Percentiles rank a stretch among this genome's conserved stretches.
phyloP scores from a whole-genome alignment of 2,113 vertebrate genomes.

The Ranitomeya imitator region DNA sequence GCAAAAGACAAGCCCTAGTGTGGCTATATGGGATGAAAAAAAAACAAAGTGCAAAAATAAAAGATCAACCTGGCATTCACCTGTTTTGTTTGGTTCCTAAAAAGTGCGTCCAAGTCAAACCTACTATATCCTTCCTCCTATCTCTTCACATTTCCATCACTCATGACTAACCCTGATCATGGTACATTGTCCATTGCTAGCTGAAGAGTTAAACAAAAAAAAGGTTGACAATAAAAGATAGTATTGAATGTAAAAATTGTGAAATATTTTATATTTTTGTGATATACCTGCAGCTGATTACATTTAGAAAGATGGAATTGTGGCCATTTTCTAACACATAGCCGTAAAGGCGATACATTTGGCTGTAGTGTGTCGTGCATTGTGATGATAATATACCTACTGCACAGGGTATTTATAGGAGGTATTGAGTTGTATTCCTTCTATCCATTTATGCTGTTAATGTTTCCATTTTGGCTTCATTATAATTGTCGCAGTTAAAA shows the following conservation, averaged over 20 bases:
- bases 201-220: not conserved
- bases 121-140: not conserved
- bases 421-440: not conserved
- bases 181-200: not conserved
- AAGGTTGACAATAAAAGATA: not conserved
- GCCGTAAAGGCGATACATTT: not conserved
- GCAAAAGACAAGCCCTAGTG: too few species aligned
- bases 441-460: not conserved
- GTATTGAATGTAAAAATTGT: not conserved
- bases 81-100: too few species aligned
- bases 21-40: too few species aligned
- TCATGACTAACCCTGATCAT: not conserved
- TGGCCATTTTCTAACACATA: not conserved
- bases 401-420: not conserved
- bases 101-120: not conserved
- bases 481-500: conserved; percentile 7
- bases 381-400: not conserved
- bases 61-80: too few species aligned
- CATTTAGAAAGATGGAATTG: not conserved
- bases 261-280: not conserved
- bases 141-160: not conserved
- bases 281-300: not conserved
- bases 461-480: conserved; percentile 30
- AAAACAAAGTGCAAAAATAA: too few species aligned
- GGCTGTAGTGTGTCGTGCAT: not conserved